Evolutionary conservation across 2,888 invertebrate genomes (phyloP), one percentile per base, ranked within the genome.

Genomic region (Ephialtes manifestator): DNA sequence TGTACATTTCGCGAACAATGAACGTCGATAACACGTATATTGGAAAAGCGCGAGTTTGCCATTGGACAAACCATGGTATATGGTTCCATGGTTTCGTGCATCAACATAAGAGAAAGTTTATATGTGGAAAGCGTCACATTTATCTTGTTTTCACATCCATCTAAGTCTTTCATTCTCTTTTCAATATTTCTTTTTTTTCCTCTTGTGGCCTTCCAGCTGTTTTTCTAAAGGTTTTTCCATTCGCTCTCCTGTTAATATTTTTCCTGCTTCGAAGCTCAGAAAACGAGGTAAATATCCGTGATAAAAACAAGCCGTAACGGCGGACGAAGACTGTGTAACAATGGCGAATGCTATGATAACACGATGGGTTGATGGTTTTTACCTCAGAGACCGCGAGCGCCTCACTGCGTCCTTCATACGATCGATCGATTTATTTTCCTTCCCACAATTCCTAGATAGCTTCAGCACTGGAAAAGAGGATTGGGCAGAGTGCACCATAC

Each of bases 11-110:
- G 39, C 70, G 79, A 86, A 85, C 86, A 86, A 87, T 86, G 86
- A 79, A 81, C 83, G 81, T 86, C 85, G 85, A 86, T 79, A 63
- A 77, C 76, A 43, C 71, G 68, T 84, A 80, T 86, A 80, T 85
- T 81, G 79, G 55, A 28, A 60, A 28, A 35, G 28, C 31, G 24
- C 39, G 67, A 24, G 46, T 35, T 46, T 70, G 13, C 53, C 31
- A 46, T 35, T n/a, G 20, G 51, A 60, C 51, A 24, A 11, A 20
- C 15, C 39, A 60, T 55, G 28, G 72, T 67, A 53, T 31, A 11
- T 11, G 65, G 55, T 53, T 28, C 28, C 35, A 28, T 39, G 4
- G 15, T 24, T 35, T 51, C 79, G 63, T 43, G 31, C 28, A 68
- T 70, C 39, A 51, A 46, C 67, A 35, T 31, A 51, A 51, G 79